phyloP scores from a whole-genome alignment of 1,140 invertebrate species.

The Linepithema humile region DNA sequence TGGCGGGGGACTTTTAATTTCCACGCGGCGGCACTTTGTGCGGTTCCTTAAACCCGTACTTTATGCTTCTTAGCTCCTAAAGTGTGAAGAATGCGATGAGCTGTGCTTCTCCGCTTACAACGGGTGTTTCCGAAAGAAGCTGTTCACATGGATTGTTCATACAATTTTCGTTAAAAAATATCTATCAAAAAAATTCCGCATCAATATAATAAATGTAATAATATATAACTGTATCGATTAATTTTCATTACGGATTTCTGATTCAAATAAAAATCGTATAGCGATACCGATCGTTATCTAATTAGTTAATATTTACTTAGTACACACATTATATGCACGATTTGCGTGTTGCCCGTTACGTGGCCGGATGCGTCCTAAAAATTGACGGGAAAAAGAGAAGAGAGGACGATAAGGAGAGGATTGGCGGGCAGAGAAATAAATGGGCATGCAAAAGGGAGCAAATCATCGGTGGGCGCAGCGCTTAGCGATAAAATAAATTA shows the following conservation, averaged over 20 bases:
- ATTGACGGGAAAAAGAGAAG: neutral
- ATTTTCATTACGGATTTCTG: too few relatives aligned
- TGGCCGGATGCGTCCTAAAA: neutral
- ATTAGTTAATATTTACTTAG: neutral
- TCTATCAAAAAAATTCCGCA: too few relatives aligned
- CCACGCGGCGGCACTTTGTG: constrained; percentile 10
- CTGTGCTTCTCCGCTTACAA: neutral
- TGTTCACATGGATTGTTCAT: too few relatives aligned
- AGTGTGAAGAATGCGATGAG: constrained; percentile 10
- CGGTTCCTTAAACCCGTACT: constrained; percentile 11
- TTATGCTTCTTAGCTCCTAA: constrained; percentile 17
- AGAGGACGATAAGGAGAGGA: constrained; percentile 37
- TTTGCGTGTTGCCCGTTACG: constrained; percentile 47
- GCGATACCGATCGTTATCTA: too few relatives aligned
- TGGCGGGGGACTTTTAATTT: constrained; percentile 25
- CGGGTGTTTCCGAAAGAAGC: neutral
- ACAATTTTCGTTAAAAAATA: neutral
- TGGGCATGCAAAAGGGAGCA: constrained; percentile 34
- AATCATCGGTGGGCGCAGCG: constrained; percentile 64
- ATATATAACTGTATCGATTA: too few relatives aligned
- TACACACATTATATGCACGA: neutral
- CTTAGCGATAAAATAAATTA: constrained; percentile 78
- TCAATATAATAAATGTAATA: too few relatives aligned
- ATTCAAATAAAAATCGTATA: too few relatives aligned
- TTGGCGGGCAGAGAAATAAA: constrained; percentile 45